Evolutionary conservation across 2,888 invertebrate genomes (phyloP), one percentile per base, ranked within the genome.

Genomic region (Drosophila anomalata): DNA sequence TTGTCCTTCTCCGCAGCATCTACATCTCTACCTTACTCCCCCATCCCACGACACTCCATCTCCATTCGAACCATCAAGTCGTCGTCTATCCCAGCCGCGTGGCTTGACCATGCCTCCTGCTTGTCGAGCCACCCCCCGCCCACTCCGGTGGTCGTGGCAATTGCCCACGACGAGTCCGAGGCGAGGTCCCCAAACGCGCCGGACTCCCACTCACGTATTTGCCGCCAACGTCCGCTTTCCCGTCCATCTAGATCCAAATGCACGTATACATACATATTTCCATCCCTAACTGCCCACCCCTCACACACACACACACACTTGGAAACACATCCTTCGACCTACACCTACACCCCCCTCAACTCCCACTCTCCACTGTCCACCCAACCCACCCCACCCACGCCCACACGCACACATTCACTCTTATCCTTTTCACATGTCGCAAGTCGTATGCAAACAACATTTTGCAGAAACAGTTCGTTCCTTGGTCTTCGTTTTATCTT

Each of bases 371-470:
- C 54, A 50, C 60, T 17, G 17, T 3, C 22, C 60, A 12, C 11
- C 56, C 51, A 29, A 71, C 60, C 69, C 69, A 68, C 46, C 57
- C 75, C 67, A 17, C 65, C 55, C 22, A 75, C 65, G 61, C 66
- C 57, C 46, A 67, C 60, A 65, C 50, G 69, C 57, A 70, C 55
- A 67, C 57, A 73, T 73, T 66, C 76, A 73, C 78, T 89, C 82
- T 89, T 90, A 84, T 84, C 84, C 82, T 89, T 83, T 90, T 87
- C 90, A 90, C 88, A 89, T 88, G 90, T 90, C 90, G 89, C 89
- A 90, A 90, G 90, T 90, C 89, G 88, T 90, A 90, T 90, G 90
- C 90, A 90, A 90, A 90, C 90, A 90, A 89, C 86, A 87, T 90
- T 89, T 89, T 87, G 86, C 88, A 90, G 83, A 87, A 86, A 88